phyloP scores from a whole-genome alignment of 35 echinoderm and acorn worm genomes.

The Strongylocentrotus purpuratus region DNA sequence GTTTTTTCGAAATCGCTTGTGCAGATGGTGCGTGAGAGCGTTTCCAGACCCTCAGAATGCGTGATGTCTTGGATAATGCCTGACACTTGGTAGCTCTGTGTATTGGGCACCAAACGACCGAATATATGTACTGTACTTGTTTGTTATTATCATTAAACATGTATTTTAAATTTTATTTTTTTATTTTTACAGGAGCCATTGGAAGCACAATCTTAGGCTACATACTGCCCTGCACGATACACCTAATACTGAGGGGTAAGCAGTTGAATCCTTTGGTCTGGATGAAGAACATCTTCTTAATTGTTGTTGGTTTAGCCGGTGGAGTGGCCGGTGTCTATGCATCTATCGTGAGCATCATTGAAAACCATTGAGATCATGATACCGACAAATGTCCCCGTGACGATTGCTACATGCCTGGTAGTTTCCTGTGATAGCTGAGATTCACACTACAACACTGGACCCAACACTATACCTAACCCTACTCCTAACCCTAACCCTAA shows the following conservation, averaged over 20 bases:
- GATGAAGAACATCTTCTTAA: slow-evolving; percentile 70
- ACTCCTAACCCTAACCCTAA: too few relatives aligned
- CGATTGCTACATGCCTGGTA: too few relatives aligned
- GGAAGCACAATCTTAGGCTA: slow-evolving; percentile 76
- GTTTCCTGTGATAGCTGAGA: too few relatives aligned
- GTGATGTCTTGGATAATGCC: too few relatives aligned
- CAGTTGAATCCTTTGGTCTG: slow-evolving; percentile 35
- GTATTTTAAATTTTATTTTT: neutral
- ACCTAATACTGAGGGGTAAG: slow-evolving; percentile 55
- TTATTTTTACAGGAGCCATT: slow-evolving; percentile 66
- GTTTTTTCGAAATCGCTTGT: too few relatives aligned
- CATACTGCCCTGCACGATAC: slow-evolving; percentile 72
- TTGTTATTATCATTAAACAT: neutral
- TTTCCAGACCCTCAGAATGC: too few relatives aligned
- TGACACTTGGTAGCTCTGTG: too few relatives aligned
- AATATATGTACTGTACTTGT: neutral
- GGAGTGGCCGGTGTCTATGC: slow-evolving; percentile 68
- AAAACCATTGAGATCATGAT: neutral
- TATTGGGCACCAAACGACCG: neutral
- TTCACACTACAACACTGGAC: too few relatives aligned
- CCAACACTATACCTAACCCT: too few relatives aligned
- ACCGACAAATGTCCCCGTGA: neutral
- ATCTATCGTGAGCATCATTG: slow-evolving; percentile 61
- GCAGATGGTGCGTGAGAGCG: too few relatives aligned
- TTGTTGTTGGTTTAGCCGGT: slow-evolving; percentile 67